Base-by-base conservation (phyloP, 2,113 vertebrate species). In the Solea senegalensis region DNA sequence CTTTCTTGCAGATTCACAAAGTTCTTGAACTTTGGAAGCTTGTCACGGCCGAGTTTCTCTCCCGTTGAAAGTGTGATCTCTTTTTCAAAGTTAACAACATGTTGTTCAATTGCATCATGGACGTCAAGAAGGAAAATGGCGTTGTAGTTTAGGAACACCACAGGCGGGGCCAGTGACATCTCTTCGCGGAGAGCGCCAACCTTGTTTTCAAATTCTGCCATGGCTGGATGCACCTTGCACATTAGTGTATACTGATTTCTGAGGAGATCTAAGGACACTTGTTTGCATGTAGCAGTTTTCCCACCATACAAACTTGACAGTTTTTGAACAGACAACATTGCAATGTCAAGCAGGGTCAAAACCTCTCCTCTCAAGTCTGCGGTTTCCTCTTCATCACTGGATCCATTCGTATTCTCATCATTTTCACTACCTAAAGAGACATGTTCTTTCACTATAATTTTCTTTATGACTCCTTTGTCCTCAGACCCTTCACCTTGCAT, bases 1-100 rank as follows among this genome's bases (percentile, higher is more conserved):
- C 93, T 95, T 75, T 95, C 94, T 1, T 81, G 52, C 21, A 93
- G 82, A 64, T 90, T 93, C 16, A 92, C 57, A 78, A 95, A 92
- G 45, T 72, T 78, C 48, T 40, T 55, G 65, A 95, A 95, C 7
- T 84, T 86, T 0, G 88, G 83, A 11, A 89, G 87, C 50, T 86
- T 90, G 72, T 95, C 92, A 0, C 94, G 90, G 13, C 94, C 94
- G 0, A 95, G 86, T 2, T 89, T 90, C 40, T 91, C 82, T 2
- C 86, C 91, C 0, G 76, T 79, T 2, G 88, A 81, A 4, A 61
- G 52, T 5, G 72, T 53, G 1, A 94, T 86, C 55, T 94, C 92
- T 4, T 67, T 83, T 72, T 94, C 94, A 46, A 94, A 91, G 26
- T 15, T 53, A 56, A 88, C 74, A 4, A 95, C 81, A 57, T 93